phyloP scores from a whole-genome alignment of 2,888 invertebrate species.

The Lepidocyrtoides sp. region DNA sequence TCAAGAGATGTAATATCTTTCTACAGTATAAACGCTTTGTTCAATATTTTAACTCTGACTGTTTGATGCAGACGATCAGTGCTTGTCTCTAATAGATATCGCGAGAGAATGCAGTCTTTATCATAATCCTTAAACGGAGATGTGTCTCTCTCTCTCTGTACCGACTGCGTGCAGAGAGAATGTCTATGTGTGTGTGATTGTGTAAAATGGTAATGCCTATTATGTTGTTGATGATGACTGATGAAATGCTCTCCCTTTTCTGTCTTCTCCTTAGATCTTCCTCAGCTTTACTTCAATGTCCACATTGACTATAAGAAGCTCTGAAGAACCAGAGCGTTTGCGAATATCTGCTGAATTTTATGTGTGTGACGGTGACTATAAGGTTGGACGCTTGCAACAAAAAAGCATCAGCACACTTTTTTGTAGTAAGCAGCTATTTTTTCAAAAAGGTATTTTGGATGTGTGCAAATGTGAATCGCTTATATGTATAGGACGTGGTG shows the following conservation, averaged over 20 bases:
- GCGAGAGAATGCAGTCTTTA: constrained; percentile 38
- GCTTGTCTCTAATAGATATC: constrained; percentile 34
- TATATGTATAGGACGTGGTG: constrained; percentile 9
- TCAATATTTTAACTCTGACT: neutral
- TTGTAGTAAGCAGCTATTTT: neutral
- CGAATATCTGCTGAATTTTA: constrained; percentile 35
- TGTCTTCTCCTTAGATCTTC: constrained; percentile 50
- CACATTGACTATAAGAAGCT: constrained; percentile 41
- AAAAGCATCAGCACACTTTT: neutral
- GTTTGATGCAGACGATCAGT: constrained; percentile 42
- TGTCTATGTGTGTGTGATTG: constrained; percentile 15
- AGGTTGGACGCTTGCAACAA: neutral
- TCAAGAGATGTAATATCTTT: neutral
- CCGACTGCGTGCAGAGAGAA: constrained; percentile 25
- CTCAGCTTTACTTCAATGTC: constrained; percentile 11
- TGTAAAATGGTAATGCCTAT: constrained; percentile 65
- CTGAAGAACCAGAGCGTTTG: constrained; percentile 23
- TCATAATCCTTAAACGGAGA: constrained; percentile 66
- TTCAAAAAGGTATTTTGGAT: neutral
- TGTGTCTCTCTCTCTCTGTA: constrained; percentile 38
- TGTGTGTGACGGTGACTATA: constrained; percentile 22
- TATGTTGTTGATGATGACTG: constrained; percentile 58
- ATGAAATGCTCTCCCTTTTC: constrained; percentile 70
- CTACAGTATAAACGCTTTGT: neutral
- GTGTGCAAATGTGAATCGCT: constrained; percentile 20